These are phyloP conservation scores for Myocastor coypus DNA, from an alignment of 2,113 vertebrate species.

Conservation along the genomic window DNA sequence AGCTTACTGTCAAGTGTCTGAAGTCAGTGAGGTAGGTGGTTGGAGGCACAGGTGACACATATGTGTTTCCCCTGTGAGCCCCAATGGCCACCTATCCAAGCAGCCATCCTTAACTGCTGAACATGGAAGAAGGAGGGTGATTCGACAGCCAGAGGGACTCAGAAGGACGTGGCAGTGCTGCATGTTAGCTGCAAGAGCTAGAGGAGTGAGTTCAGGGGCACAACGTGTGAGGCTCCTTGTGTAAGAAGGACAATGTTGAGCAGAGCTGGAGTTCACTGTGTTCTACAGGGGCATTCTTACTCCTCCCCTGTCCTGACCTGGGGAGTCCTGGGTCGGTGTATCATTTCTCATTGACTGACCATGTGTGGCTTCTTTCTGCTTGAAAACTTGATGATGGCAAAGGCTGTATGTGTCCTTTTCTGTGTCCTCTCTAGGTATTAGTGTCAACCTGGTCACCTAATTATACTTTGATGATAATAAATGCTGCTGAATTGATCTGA, in stretches of 20 bases:
- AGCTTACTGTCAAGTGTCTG: background rate
- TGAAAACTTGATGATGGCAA: background rate
- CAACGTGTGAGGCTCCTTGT: background rate
- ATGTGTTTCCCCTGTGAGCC: too few relatives aligned
- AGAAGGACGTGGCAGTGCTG: background rate
- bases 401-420: background rate
- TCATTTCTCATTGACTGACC: background rate
- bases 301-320: background rate
- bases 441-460: background rate
- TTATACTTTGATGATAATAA: background rate
- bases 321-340: background rate
- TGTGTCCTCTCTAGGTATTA: background rate
- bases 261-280: background rate
- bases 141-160: too few relatives aligned
- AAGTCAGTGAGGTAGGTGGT: background rate
- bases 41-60: background rate
- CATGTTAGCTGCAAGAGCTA: background rate
- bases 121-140: background rate
- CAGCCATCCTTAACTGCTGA: background rate
- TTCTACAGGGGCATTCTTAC: fast-evolving
- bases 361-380: background rate
- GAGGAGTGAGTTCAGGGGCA: background rate
- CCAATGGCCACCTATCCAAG: background rate
- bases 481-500: background rate
- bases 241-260: background rate